phyloP scores from a whole-genome alignment of 1,140 invertebrate species.

The Mya arenaria region DNA sequence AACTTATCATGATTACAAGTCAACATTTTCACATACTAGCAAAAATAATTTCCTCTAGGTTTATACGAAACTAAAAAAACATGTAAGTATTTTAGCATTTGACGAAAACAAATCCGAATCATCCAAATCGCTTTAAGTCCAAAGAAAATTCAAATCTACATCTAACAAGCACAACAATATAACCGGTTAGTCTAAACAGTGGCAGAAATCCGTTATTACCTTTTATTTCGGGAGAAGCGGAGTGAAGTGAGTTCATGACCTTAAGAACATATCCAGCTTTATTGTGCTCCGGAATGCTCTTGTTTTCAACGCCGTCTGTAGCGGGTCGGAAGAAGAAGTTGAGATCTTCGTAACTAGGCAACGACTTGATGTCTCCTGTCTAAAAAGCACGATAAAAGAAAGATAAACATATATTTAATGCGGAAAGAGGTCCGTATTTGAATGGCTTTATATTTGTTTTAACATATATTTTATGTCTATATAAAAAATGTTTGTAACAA shows the following conservation, averaged over 20 bases:
- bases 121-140: no score
- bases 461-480: background rate
- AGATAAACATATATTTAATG: background rate
- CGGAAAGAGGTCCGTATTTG: background rate
- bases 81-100: no score
- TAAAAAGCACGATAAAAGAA: background rate
- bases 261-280: conserved; percentile 89
- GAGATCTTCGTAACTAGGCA: conserved; percentile 91
- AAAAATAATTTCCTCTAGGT: no score
- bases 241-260: conserved; percentile 90
- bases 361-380: conserved; percentile 82
- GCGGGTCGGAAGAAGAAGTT: conserved; percentile 86
- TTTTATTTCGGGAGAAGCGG: conserved; percentile 70
- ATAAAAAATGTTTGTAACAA: background rate
- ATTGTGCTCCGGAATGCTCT: conserved; percentile 64
- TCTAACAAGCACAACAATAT: no score
- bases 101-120: no score
- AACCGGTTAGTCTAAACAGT: no score
- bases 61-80: no score
- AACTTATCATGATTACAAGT: no score
- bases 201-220: no score
- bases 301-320: conserved; percentile 59
- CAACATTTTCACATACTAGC: no score
- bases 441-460: background rate
- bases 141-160: no score